Evolutionary conservation across 2,113 vertebrate genomes (phyloP), one percentile per base, ranked within the genome.

Genomic region (Mus musculus): DNA sequence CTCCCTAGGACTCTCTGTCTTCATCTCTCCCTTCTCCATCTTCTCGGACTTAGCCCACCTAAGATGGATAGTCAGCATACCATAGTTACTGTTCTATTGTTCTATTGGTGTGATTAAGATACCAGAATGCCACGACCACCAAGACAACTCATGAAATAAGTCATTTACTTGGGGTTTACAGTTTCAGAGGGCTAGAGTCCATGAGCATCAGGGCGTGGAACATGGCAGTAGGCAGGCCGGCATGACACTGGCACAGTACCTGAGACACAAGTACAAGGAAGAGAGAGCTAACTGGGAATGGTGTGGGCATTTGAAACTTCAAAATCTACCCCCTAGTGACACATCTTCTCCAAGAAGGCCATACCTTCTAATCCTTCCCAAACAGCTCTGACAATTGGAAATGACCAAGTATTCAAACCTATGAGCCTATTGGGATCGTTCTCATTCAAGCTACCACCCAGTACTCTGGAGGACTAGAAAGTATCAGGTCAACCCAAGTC

Each of bases 11-110:
- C 19, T 54, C 49, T 77, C 61, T 24, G 73, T 36, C 54, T 28
- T 96, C 39, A 67, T 96, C 46, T 94, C 75, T 92, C 26, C 30
- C 39, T 89, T 91, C 46, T 96, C 82, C 90, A 63, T 46, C 69
- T 33, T 92, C 39, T 80, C 69, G 22, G 42, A 52, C 63, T 65
- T 72, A 90, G 65, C 75, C 20, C 63, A 92, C 13, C n/a, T 56
- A 42, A 36, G 72, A 80, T 81, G 33, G 22, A 76, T 28, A 12
- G 7, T 46, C n/a, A 30, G 24, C 39, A 42, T 3, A 4, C 14
- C 81, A 65, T 85, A 46, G 59, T 42, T 85, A 85, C n/a, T 65
- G 24, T 42, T 85, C 81, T 63, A 65, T 85, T 30, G 59, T 26
- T 85, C 81, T 63, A 65, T 85, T 30, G 59, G 14, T 65, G 59